Base-by-base conservation (phyloP, 2,888 invertebrate species). In the Drepanosiphum platanoidis region DNA sequence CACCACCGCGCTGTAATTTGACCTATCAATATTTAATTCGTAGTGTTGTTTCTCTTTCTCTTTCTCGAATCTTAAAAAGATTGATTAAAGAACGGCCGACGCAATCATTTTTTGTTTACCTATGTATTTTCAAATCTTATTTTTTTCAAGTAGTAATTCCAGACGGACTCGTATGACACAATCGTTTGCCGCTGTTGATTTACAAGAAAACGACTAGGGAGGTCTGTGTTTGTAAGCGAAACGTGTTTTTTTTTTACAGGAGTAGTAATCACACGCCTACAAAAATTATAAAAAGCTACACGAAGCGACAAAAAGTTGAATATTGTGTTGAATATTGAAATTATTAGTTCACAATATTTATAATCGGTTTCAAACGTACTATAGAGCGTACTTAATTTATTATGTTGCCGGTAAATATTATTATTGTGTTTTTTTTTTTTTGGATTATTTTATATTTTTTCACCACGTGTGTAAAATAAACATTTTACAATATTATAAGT, bases 131-230 rank as follows among this genome's bases (percentile, higher is more conserved):
- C 46, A 18, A 15, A 34, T 27, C 46, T 66, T 72, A 66, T 11
- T 83, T 81, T 58, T 81, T 72, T 39, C 30, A 71, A 71, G 34
- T 3, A n/a, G 30, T 13, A 15, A 71, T 42, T 72, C 72, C 66
- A 75, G 83, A 83, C 80, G 13, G 80, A 70, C 15, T 80, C 70
- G 52, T 34, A 27, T 70, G 80, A 68, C 75, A 75, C 66, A 83
- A 83, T 83, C 64, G 75, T 52, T 74, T 66, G 34, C 36, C 52
- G 75, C 52, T 30, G 42, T 64, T 27, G 34, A 52, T 83, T 83
- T 83, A 75, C 66, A 66, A 39, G 52, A 83, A 75, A 75, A 34
- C 83, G 52, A 27, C 52, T 18, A 66, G 64, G 75, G 66, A 75
- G 83, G 66, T 66, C 66, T 46, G 46, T 46, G 46, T 66, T 64